Percentiles rank a stretch among this genome's conserved stretches.
phyloP scores from a whole-genome alignment of 2,797 vertebrate genomes.

The Cyprinella venusta region DNA sequence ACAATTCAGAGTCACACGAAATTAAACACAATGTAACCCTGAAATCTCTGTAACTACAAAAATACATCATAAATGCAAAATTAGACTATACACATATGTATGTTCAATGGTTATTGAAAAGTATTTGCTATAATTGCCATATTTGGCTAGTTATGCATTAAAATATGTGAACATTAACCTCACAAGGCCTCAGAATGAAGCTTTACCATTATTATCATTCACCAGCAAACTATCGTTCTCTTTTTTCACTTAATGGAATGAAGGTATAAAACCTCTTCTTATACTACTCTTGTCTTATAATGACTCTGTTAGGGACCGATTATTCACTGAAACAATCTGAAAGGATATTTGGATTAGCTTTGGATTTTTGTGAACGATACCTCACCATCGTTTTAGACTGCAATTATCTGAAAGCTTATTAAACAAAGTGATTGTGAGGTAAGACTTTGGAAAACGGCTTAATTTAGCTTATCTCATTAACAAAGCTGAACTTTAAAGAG shows the following conservation, averaged over 20 bases:
- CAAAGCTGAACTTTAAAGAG: slow-evolving; percentile 27
- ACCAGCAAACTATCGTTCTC: not conserved
- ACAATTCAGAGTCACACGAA: not conserved
- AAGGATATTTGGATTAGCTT: not conserved
- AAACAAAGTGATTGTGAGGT: slow-evolving; percentile 33
- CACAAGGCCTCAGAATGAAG: not conserved
- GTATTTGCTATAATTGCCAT: not conserved
- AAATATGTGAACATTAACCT: not conserved
- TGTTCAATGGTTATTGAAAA: not conserved
- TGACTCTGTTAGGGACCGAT: slow-evolving; percentile 4
- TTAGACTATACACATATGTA: not conserved
- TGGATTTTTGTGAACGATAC: not conserved
- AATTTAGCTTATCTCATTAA: slow-evolving; percentile 47
- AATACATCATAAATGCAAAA: not conserved
- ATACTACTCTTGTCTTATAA: not conserved
- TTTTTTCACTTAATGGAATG: not conserved
- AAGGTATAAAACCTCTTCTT: not conserved
- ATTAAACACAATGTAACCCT: not conserved
- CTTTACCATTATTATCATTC: not conserved
- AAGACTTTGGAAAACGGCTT: slow-evolving; percentile 19
- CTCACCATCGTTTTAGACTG: slow-evolving; percentile 7
- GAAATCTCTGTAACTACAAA: slow-evolving; percentile 2
- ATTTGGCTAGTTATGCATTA: not conserved
- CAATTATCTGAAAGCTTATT: slow-evolving; percentile 24
- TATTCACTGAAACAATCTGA: slow-evolving; percentile 1